Evolutionary conservation across 2,113 vertebrate species (phyloP).

Genomic region (Mastomys natalensis): DNA sequence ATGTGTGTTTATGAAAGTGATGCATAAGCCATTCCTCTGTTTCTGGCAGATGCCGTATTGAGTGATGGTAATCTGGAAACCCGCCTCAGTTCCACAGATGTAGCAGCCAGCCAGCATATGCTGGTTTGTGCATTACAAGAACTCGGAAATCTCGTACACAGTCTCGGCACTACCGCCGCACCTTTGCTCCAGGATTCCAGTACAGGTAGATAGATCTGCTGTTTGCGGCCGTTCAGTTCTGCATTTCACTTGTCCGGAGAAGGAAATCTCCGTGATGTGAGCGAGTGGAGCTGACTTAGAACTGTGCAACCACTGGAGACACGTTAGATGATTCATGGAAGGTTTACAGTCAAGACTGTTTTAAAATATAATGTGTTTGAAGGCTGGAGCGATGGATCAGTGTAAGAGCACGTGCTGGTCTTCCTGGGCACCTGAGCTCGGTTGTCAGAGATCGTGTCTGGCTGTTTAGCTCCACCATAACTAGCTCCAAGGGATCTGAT

Average conservation of each 20-base stretch:
- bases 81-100: slow-evolving; percentile 85
- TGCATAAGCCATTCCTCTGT: slow-evolving; percentile 60
- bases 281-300: neutral
- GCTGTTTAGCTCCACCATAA: neutral
- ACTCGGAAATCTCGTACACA: slow-evolving; percentile 91
- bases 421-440: neutral
- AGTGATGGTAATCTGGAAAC: slow-evolving; percentile 91
- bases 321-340: slow-evolving; percentile 28
- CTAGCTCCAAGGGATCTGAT: neutral
- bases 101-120: slow-evolving; percentile 90
- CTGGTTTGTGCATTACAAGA: slow-evolving; percentile 94
- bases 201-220: slow-evolving; percentile 88
- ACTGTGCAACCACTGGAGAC: neutral
- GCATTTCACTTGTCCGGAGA: slow-evolving; percentile 1
- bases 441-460: neutral
- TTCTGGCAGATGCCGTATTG: slow-evolving; percentile 88
- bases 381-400: neutral
- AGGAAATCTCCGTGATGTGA: neutral
- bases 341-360: slow-evolving; percentile 42
- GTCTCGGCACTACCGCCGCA: slow-evolving; percentile 91
- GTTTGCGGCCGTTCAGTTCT: neutral
- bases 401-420: neutral
- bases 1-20: slow-evolving; percentile 66
- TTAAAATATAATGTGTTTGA: neutral
- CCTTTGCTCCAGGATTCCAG: slow-evolving; percentile 93